phyloP scores from a whole-genome alignment of 2,113 vertebrate genomes.

The Sula dactylatra region DNA sequence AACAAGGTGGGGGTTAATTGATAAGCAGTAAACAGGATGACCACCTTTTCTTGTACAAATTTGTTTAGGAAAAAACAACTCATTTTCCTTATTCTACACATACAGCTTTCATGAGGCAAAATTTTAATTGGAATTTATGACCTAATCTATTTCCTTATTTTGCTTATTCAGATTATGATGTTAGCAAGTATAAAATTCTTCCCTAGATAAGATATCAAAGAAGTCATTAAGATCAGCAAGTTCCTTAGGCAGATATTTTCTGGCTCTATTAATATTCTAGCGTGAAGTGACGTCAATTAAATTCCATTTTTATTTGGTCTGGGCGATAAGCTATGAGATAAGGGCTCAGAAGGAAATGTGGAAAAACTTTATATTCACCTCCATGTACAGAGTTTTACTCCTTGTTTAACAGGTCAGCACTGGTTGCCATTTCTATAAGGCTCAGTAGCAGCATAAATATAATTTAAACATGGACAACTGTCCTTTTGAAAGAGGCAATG shows the following conservation, averaged over 20 bases:
- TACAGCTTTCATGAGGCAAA: not conserved
- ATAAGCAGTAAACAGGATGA: not conserved
- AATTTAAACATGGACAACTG: not conserved
- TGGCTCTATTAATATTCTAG: not conserved
- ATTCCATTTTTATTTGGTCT: constrained; percentile 47
- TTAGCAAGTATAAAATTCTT: not conserved
- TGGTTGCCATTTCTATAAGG: not conserved
- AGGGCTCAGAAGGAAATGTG: not conserved
- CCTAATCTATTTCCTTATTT: not conserved
- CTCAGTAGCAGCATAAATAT: not conserved
- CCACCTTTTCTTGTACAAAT: not conserved
- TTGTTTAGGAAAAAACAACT: not conserved
- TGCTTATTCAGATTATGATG: not conserved
- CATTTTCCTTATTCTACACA: not conserved
- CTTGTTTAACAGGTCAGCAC: not conserved
- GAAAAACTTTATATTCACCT: not conserved
- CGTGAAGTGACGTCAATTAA: not conserved
- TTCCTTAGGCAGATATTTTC: not conserved
- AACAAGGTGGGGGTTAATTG: not conserved
- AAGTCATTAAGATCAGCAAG: not conserved
- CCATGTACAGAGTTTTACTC: not conserved
- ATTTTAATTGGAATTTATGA: not conserved
- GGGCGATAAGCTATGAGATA: constrained; percentile 10
- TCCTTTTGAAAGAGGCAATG: not conserved
- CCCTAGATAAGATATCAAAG: not conserved